Evolutionary conservation across 2,888 invertebrate species (phyloP), one percentile per base, ranked within the genome.

Genomic region (Torymus aiolomorphi): DNA sequence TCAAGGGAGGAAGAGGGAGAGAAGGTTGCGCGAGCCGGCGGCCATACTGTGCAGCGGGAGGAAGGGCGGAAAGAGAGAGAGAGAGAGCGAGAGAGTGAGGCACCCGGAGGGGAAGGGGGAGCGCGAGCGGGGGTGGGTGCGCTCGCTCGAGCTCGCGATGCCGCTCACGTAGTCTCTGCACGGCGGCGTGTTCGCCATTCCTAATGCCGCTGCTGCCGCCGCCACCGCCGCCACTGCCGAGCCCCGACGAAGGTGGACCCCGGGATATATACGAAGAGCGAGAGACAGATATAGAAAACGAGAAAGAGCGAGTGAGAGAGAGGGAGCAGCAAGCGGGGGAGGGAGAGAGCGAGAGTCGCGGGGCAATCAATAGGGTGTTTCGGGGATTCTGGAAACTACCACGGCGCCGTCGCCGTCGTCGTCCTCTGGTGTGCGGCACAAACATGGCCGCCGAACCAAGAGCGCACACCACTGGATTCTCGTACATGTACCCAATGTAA

Each of bases 131-230:
- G 86, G 88, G 88, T 88, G 88, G 88, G 88, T 88, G 88, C 88
- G 89, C 88, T 88, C 88, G 89, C 89, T 89, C 54, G 76, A 59
- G 56, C 73, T 76, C 73, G 69, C 80, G 67, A 92, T 92, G 92
- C 92, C 88, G 90, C 92, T 92, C 92, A 92, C 92, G 92, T 92
- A 92, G 91, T 91, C 91, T 92, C 92, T 92, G 92, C 92, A 92
- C 90, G 89, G 91, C 91, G 91, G 91, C 92, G 92, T 92, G 92
- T 92, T 92, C 92, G 91, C 92, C 92, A 92, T 92, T 91, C 92
- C 91, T 92, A 92, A 92, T 92, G 91, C 91, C 89, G 87, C 88
- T 86, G 88, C n/a, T n/a, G n/a, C n/a, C n/a, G n/a, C n/a, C n/a
- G n/a, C n/a, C n/a, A n/a, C n/a, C n/a, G n/a, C n/a, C n/a, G n/a